phyloP scores from a whole-genome alignment of 1,140 invertebrate species.

The Drosophila ficusphila region DNA sequence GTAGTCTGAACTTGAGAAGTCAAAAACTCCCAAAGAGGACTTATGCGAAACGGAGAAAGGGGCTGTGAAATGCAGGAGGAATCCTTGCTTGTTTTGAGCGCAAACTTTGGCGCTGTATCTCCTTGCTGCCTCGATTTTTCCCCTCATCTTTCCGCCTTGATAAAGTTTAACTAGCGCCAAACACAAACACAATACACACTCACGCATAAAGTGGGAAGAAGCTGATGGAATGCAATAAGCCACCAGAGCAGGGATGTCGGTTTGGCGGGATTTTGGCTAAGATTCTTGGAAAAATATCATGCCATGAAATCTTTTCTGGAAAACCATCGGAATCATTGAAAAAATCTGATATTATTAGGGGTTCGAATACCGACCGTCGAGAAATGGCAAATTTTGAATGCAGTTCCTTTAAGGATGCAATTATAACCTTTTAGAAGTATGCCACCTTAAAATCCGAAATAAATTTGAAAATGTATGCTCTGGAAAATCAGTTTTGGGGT shows the following conservation, averaged over 20 bases:
- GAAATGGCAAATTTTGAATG: no score
- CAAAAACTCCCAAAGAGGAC: slow-evolving; percentile 77
- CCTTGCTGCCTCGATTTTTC: slow-evolving; percentile 5
- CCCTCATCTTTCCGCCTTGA: slow-evolving; percentile 39
- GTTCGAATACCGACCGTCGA: no score
- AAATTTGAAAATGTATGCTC: no score
- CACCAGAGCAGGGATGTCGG: slow-evolving; percentile 6
- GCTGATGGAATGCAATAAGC: slow-evolving; percentile 43
- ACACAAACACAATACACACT: slow-evolving; percentile 44
- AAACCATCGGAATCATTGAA: no score
- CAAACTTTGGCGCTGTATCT: slow-evolving; percentile 57
- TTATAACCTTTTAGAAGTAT: no score
- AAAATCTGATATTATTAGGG: no score
- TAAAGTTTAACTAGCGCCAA: slow-evolving; percentile 77
- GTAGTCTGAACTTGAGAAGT: slow-evolving; percentile 74
- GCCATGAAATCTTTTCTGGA: no score
- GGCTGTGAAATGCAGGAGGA: neutral
- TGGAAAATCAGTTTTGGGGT: no score
- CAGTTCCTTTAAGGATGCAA: no score
- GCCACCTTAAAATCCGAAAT: no score
- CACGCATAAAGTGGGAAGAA: slow-evolving; percentile 38
- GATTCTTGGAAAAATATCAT: no score
- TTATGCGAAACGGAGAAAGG: slow-evolving; percentile 53
- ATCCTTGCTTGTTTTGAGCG: slow-evolving; percentile 47
- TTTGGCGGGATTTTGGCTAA: neutral